A percentile compares a stretch with the other conserved stretches of the same genome.
phyloP scores from a whole-genome alignment of 2,113 vertebrate species.

The Girardinichthys multiradiatus region DNA sequence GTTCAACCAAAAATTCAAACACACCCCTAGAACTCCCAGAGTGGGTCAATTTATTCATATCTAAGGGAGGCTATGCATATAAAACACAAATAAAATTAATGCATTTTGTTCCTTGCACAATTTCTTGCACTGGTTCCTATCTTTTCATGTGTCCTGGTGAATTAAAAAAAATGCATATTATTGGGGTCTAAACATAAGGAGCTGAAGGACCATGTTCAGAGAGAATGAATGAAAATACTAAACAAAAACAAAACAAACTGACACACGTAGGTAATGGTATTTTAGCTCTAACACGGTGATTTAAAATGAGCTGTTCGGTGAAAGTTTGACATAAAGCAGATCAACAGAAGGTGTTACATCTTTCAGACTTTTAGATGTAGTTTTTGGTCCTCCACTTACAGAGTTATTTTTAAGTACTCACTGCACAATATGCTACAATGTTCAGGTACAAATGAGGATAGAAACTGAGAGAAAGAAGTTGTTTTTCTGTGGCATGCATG shows the following conservation, averaged over 20 bases:
- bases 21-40: no score
- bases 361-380: not conserved
- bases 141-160: not conserved
- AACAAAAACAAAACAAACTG: no score
- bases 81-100: not conserved
- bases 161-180: not conserved
- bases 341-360: not conserved
- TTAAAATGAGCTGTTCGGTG: not conserved
- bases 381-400: not conserved
- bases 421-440: not conserved
- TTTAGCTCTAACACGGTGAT: not conserved
- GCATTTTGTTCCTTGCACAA: not conserved
- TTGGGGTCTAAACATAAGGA: not conserved
- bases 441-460: not conserved
- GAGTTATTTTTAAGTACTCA: not conserved
- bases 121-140: not conserved
- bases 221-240: not conserved
- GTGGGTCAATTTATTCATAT: not conserved
- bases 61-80: not conserved
- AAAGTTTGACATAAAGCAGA: not conserved
- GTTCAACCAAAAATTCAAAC: not conserved
- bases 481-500: slow-evolving; percentile 10
- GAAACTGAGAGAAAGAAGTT: not conserved
- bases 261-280: no score
- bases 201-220: no score